Base-by-base conservation (phyloP, 2,797 vertebrate species). In the Tokudaia tokunoshimensis region DNA sequence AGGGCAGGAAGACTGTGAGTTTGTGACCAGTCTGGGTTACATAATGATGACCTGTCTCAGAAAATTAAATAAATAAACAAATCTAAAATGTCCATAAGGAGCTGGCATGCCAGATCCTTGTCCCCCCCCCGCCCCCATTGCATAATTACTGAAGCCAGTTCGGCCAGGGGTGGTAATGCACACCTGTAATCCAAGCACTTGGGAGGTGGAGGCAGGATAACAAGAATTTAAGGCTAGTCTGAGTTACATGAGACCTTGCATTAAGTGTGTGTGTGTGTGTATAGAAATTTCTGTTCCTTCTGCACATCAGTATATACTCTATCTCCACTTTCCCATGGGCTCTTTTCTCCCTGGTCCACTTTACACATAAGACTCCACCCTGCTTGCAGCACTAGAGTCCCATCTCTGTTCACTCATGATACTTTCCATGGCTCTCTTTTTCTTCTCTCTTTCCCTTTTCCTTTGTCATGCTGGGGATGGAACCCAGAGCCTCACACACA, bases 81-180 rank as follows among this genome's bases (percentile, higher is more conserved):
- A 44, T 41, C 20, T 37, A n/a, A 52, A 75, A 57, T 20, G 6
- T 59, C 70, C 37, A 67, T 41, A 31, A 34, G 55, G 34, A 41
- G 37, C 57, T 31, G 44, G 52, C 24, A 82, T 11, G 67, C 50
- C 55, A 78, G 15, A 34, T 37, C 80, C n/a, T 86, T 65, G 59
- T 78, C 82, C 95, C 41, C 2, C 41, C 41, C 41, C 41, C 41
- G 2, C 41, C 41, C n/a, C 87, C 57, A 88, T 31, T 85, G 55
- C 3, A 91, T 29, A 61, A 52, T 41, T 75, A 93, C 34, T 86
- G 80, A 95, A 80, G 87, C n/a, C 86, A 76, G n/a, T 63, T 63
- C 50, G 37, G 41, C 31, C 20, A 44, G 22, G 52, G 6, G n/a
- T 87, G 55, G 12, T n/a, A 34, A 61, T 63, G 12, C 41, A 41